Evolutionary conservation across 2,113 vertebrate species (phyloP).

Genomic region (Callospermophilus lateralis): DNA sequence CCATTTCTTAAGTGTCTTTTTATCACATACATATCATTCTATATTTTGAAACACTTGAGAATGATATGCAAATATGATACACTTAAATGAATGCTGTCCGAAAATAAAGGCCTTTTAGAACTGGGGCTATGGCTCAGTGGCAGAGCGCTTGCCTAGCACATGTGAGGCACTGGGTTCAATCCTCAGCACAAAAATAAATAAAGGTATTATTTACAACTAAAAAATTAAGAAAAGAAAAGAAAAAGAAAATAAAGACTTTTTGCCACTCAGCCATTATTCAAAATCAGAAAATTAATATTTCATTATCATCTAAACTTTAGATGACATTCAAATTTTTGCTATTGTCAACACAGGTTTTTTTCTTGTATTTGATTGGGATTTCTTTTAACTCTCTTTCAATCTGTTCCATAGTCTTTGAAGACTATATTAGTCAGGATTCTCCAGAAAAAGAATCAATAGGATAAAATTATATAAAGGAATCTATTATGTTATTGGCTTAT

Average conservation of each 20-base stretch:
- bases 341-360: neutral
- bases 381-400: neutral
- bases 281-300: neutral
- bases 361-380: neutral
- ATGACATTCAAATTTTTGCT: neutral
- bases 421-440: neutral
- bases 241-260: neutral
- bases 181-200: too few species aligned
- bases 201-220: too few species aligned
- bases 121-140: too few species aligned
- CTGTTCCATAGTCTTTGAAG: neutral
- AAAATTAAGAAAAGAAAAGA: too few species aligned
- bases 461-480: neutral
- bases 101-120: neutral
- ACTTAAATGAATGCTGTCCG: neutral
- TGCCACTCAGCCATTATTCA: neutral
- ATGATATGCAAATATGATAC: neutral
- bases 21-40: neutral
- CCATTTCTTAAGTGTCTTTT: neutral
- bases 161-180: too few species aligned
- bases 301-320: conserved; percentile 3
- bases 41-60: neutral
- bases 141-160: too few species aligned
- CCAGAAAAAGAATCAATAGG: neutral
- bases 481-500: neutral